Conservation (phyloP, 2,888 invertebrate genomes). For the Epirrhoe alternata region DNA sequence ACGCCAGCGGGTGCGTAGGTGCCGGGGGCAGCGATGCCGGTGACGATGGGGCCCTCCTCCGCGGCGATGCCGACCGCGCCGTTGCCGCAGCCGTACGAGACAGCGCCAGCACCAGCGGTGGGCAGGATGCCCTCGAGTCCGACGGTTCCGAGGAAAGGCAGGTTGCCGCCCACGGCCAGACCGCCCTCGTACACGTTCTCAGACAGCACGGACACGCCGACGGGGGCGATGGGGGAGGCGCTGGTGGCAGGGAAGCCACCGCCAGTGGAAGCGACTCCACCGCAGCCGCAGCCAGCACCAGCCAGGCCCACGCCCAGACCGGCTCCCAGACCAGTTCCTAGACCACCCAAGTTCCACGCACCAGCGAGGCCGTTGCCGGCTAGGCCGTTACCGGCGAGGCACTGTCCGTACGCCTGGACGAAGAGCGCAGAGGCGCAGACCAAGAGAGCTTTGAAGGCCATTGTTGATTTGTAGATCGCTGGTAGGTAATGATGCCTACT, state of each 20-base stretch:
- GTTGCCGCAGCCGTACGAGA: constrained; percentile 56
- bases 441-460: constrained; percentile 33
- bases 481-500: constrained; percentile 8
- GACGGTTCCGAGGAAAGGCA: too few relatives aligned
- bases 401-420: constrained; percentile 25
- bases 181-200: constrained; percentile 55
- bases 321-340: not conserved
- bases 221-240: constrained; percentile 43
- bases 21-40: too few relatives aligned
- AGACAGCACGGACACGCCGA: constrained; percentile 51
- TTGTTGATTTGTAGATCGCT: constrained; percentile 16
- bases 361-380: not conserved
- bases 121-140: too few relatives aligned
- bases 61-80: constrained; percentile 6
- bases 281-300: constrained; percentile 35
- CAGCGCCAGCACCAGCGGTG: constrained; percentile 27
- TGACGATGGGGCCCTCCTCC: too few relatives aligned
- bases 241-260: constrained; percentile 47
- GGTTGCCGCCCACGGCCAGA: constrained; percentile 10
- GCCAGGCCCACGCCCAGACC: constrained; percentile 35
- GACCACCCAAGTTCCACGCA: not conserved
- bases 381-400: constrained; percentile 17
- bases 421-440: constrained; percentile 38
- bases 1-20: too few relatives aligned
- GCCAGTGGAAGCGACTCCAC: constrained; percentile 45